A percentile compares a stretch with the other conserved stretches of the same genome.
phyloP scores from a whole-genome alignment of 2,888 invertebrate genomes.

The Syrista parreyssii region DNA sequence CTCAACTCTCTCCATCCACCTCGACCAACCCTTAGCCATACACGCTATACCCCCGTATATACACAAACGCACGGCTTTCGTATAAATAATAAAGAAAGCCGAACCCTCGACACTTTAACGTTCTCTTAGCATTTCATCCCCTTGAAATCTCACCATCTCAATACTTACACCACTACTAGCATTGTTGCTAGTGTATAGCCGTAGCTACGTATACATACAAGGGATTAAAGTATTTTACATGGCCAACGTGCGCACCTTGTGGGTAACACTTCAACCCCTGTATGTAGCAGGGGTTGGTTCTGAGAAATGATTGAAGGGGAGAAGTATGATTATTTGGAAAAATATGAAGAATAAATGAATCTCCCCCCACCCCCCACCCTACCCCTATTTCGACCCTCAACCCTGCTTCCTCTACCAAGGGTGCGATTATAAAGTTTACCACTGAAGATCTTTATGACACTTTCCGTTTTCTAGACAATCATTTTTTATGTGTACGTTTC shows the following conservation, averaged over 20 bases:
- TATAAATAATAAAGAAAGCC: not conserved
- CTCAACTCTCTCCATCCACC: not conserved
- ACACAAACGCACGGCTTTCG: not conserved
- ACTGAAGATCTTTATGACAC: too few relatives aligned
- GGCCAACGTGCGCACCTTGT: not conserved
- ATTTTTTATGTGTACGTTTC: too few relatives aligned
- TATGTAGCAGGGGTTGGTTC: not conserved
- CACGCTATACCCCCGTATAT: not conserved
- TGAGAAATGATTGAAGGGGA: not conserved
- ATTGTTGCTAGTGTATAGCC: not conserved
- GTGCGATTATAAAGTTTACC: not conserved
- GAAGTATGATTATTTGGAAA: not conserved
- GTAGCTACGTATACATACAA: not conserved
- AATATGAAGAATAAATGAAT: not conserved
- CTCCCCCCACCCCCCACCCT: not conserved
- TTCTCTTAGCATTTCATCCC: constrained; percentile 19
- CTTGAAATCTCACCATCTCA: constrained; percentile 15
- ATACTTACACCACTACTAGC: too few relatives aligned
- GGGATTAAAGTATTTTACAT: not conserved
- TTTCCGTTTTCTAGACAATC: too few relatives aligned
- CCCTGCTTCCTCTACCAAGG: too few relatives aligned
- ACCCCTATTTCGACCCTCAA: too few relatives aligned
- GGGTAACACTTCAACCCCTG: not conserved
- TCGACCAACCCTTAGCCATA: not conserved
- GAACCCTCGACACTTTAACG: not conserved